Evolutionary conservation across 2,888 invertebrate species (phyloP).

Genomic region (Mechanitis mazaeus): DNA sequence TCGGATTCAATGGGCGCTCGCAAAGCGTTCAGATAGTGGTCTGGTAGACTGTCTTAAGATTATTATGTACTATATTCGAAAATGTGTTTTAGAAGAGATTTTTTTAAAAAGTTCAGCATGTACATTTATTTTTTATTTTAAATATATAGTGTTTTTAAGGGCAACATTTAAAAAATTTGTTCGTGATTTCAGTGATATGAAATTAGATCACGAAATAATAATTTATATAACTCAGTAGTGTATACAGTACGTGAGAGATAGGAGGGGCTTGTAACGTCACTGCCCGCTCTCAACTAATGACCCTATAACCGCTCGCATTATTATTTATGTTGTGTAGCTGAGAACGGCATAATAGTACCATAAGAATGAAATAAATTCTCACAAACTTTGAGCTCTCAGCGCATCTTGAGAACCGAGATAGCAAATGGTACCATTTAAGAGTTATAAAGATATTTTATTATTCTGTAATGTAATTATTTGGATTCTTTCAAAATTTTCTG

Average conservation of each 20-base stretch:
- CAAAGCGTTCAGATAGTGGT: constrained; percentile 63
- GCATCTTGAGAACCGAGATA: constrained; percentile 62
- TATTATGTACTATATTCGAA: constrained; percentile 24
- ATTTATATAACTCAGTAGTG: constrained; percentile 32
- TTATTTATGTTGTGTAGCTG: constrained; percentile 76
- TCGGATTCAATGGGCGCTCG: constrained; percentile 61
- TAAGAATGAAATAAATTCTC: constrained; percentile 74
- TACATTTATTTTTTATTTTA: neutral
- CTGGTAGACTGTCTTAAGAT: constrained; percentile 36
- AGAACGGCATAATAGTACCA: constrained; percentile 73
- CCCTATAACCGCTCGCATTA: constrained; percentile 72
- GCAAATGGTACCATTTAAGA: constrained; percentile 61
- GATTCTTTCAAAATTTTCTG: constrained; percentile 13
- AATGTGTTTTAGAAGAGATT: neutral
- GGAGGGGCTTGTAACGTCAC: constrained; percentile 49
- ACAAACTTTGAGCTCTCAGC: constrained; percentile 67
- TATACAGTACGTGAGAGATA: constrained; percentile 36
- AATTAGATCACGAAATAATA: constrained; percentile 32
- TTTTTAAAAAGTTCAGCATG: neutral
- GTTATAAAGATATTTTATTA: constrained; percentile 46
- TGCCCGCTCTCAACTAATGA: constrained; percentile 68
- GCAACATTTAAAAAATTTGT: constrained; percentile 16
- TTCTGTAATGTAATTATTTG: constrained; percentile 22
- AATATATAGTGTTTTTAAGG: neutral
- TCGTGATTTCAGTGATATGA: constrained; percentile 27